Percentiles rank a stretch among this genome's conserved stretches.
phyloP scores from a whole-genome alignment of 1,140 invertebrate species.

The Habropoda laboriosa region DNA sequence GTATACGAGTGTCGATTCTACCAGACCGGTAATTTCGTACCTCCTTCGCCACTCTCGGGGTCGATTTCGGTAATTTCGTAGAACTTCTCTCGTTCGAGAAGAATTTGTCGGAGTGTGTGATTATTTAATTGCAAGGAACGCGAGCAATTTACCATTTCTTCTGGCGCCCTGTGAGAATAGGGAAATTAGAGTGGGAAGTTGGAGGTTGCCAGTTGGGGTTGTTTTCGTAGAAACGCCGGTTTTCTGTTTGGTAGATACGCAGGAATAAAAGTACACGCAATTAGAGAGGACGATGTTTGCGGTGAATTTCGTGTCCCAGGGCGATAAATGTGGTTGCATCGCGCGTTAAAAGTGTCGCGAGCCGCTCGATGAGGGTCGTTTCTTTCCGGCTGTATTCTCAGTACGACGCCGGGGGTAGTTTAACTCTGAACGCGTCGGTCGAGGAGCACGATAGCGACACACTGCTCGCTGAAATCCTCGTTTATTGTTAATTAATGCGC shows the following conservation, averaged over 20 bases:
- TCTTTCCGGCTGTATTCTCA: neutral
- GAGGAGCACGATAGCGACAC: neutral
- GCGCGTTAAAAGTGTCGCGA: neutral
- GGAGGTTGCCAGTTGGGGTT: neutral
- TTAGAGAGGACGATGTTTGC: slow-evolving; percentile 11
- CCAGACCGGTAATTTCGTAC: slow-evolving; percentile 14
- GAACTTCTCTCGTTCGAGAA: slow-evolving; percentile 5
- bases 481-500: slow-evolving; percentile 65
- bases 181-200: slow-evolving; percentile 4
- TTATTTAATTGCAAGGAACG: slow-evolving; percentile 11
- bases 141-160: slow-evolving; percentile 34
- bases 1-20: slow-evolving; percentile 14
- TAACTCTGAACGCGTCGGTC: too few species aligned
- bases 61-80: slow-evolving; percentile 38
- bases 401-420: neutral
- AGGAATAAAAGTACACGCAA: slow-evolving; percentile 10
- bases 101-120: slow-evolving; percentile 13
- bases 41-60: slow-evolving; percentile 10
- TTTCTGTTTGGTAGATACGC: neutral
- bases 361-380: neutral
- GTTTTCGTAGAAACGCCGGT: too few species aligned
- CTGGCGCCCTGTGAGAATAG: too few species aligned
- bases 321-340: slow-evolving; percentile 21
- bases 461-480: slow-evolving; percentile 17
- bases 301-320: slow-evolving; percentile 5